Evolutionary conservation across 2,113 vertebrate species (phyloP).

Genomic region (Grallaria varia): DNA sequence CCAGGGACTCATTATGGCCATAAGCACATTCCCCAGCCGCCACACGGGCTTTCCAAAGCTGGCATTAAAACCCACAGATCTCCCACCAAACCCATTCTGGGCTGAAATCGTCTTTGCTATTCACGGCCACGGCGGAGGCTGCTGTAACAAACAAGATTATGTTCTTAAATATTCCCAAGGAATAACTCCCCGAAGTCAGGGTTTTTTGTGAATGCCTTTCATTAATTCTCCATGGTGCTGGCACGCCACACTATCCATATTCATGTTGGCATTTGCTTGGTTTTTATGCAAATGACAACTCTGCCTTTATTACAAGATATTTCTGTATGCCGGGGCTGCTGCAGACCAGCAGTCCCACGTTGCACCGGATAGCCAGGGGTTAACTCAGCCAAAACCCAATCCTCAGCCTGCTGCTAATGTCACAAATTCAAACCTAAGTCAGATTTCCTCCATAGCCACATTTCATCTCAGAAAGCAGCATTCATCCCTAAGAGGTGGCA

Average conservation of each 20-base stretch:
- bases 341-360: not conserved
- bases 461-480: not conserved
- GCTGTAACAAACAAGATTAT: conserved; percentile 59
- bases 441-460: not conserved
- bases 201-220: conserved; percentile 22
- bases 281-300: conserved; percentile 39
- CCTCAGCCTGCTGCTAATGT: not conserved
- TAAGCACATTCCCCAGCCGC: conserved; percentile 28
- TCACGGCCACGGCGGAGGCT: conserved; percentile 9
- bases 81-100: conserved; percentile 28
- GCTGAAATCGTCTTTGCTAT: conserved; percentile 31
- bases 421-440: not conserved
- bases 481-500: not conserved
- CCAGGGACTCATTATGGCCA: conserved; percentile 23
- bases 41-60: not conserved
- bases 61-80: conserved; percentile 40
- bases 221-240: conserved; percentile 26
- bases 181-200: conserved; percentile 32
- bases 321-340: not conserved
- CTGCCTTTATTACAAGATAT: not conserved
- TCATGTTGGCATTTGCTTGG: conserved; percentile 55
- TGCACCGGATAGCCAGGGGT: rapidly evolving
- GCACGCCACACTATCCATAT: conserved; percentile 51
- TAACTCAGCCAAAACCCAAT: not conserved
- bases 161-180: conserved; percentile 60